Percentiles rank a stretch among this genome's conserved stretches.
Evolutionary conservation across 2,888 invertebrate species (phyloP).

Genomic region (Folsomia manolachei): DNA sequence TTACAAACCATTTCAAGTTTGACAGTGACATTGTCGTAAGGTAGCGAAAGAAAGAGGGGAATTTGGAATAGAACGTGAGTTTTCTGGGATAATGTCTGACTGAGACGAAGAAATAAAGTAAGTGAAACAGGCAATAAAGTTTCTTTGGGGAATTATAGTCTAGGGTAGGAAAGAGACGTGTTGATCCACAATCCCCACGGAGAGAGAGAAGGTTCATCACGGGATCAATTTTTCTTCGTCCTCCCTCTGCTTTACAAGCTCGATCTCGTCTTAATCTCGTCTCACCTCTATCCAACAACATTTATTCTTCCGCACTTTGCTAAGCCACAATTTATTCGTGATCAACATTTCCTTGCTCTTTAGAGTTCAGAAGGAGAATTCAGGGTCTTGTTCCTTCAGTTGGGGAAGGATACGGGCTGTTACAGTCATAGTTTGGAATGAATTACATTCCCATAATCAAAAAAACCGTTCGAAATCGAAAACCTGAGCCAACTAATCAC

Average conservation of each 20-base stretch:
- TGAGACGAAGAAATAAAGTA: background rate
- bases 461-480: too few species aligned
- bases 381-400: too few species aligned
- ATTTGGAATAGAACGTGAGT: background rate
- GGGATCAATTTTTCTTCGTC: conserved; percentile 16
- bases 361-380: too few species aligned
- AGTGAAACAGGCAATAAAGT: conserved; percentile 12
- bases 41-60: too few species aligned
- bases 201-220: conserved; percentile 11
- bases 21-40: background rate
- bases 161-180: conserved; percentile 4
- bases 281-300: background rate
- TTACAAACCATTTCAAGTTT: background rate
- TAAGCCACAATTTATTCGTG: too few species aligned
- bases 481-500: too few species aligned
- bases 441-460: too few species aligned
- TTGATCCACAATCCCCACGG: conserved; percentile 11
- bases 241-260: conserved; percentile 2
- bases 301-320: too few species aligned
- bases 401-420: too few species aligned
- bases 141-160: conserved; percentile 13
- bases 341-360: too few species aligned
- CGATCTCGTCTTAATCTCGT: background rate
- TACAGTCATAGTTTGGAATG: too few species aligned
- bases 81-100: background rate